A percentile compares a stretch with the other conserved stretches of the same genome.
Conservation (phyloP, 2,888 invertebrate species). For the Diogma glabrata region DNA sequence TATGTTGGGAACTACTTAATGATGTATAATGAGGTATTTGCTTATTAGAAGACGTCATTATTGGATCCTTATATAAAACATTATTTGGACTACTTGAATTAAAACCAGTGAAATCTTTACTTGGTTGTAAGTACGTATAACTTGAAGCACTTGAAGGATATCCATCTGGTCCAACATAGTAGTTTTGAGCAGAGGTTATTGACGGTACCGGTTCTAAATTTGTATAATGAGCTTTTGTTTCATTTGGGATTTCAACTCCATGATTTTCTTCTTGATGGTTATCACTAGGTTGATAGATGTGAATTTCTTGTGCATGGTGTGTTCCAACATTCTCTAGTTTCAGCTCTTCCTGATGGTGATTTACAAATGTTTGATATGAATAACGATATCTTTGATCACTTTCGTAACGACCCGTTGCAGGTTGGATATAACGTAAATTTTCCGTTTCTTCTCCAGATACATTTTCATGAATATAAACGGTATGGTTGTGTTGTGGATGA, state of each 20-base stretch:
- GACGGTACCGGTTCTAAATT: constrained; percentile 15
- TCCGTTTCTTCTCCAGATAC: not conserved
- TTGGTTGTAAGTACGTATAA: constrained; percentile 14
- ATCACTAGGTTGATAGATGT: constrained; percentile 11
- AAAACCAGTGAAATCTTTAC: constrained; percentile 12
- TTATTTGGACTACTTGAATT: constrained; percentile 16
- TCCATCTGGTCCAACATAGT: constrained; percentile 15
- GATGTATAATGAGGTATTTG: constrained; percentile 23
- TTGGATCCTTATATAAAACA: constrained; percentile 26
- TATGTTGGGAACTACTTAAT: constrained; percentile 16
- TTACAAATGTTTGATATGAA: not conserved
- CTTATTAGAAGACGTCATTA: constrained; percentile 27
- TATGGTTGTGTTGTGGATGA: too few relatives aligned
- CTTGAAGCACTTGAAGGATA: constrained; percentile 14
- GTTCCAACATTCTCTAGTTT: not conserved
- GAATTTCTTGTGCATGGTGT: constrained; percentile 14
- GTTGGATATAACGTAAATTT: not conserved
- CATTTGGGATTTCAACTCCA: constrained; percentile 10
- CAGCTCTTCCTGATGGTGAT: not conserved
- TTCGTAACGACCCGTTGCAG: not conserved
- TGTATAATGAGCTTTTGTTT: constrained; percentile 17
- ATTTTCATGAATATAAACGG: not conserved
- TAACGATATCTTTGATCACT: constrained; percentile 4
- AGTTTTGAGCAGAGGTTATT: constrained; percentile 13
- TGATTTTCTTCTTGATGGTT: constrained; percentile 8